These are phyloP conservation scores for Corythaeola cristata DNA, from an alignment of 2,113 vertebrate species.

Conservation along the genomic window DNA sequence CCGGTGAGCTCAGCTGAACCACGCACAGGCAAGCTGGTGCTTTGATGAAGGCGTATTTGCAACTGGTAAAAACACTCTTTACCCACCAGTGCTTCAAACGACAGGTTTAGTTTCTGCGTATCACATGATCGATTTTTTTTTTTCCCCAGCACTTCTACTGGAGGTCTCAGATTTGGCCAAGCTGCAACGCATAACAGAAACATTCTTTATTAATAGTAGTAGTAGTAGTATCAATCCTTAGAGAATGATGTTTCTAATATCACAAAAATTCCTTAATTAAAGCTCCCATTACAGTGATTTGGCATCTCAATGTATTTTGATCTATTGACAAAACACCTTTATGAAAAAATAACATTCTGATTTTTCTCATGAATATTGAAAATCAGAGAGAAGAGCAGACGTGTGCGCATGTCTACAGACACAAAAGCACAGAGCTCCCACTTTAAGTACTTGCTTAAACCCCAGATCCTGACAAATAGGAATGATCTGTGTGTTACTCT, in stretches of 20 bases:
- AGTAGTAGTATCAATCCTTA: background rate
- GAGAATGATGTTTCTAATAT: background rate
- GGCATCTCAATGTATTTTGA: background rate
- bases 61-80: background rate
- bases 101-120: background rate
- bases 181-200: rapidly evolving
- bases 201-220: background rate
- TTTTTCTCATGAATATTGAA: background rate
- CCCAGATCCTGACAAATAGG: background rate
- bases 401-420: background rate
- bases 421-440: background rate
- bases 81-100: background rate
- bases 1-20: background rate
- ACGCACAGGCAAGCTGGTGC: slow-evolving; percentile 11
- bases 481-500: background rate
- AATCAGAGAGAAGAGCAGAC: background rate
- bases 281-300: background rate
- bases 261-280: background rate
- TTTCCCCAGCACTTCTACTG: background rate
- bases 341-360: background rate
- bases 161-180: background rate
- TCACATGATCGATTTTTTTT: background rate
- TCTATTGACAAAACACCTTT: background rate
- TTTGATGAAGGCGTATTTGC: background rate
- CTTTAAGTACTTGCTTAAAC: background rate